phyloP scores from a whole-genome alignment of 2,797 vertebrate species.

The Amblyopsis hoosieri region DNA sequence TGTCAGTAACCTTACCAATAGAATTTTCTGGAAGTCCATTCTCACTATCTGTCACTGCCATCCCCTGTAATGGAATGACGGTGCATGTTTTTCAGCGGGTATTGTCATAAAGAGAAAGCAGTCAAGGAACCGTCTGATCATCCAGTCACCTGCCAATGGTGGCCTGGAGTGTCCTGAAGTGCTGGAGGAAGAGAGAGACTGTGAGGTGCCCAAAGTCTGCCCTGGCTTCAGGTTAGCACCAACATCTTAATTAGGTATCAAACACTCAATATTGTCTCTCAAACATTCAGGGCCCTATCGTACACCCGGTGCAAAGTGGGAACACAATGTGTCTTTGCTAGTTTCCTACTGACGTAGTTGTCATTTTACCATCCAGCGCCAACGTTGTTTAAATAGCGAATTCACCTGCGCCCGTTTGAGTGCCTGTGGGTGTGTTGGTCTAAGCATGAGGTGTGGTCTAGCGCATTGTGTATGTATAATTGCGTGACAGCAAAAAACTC shows the following conservation, averaged over 20 bases:
- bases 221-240: conserved; percentile 87
- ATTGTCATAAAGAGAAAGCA: conserved; percentile 79
- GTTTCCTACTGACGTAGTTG: too few relatives aligned
- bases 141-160: conserved; percentile 89
- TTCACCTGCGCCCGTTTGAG: too few relatives aligned
- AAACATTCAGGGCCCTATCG: too few relatives aligned
- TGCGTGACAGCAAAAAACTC: too few relatives aligned
- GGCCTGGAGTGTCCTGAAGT: conserved; percentile 90
- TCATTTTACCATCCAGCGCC: too few relatives aligned
- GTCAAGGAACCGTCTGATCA: conserved; percentile 85
- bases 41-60: conserved; percentile 18
- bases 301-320: too few relatives aligned
- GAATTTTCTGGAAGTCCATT: not conserved
- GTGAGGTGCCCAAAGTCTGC: conserved; percentile 80
- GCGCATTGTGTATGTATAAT: too few relatives aligned
- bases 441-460: too few relatives aligned
- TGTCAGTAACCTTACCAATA: conserved; percentile 28
- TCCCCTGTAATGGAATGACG: conserved; percentile 14
- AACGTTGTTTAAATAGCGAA: too few relatives aligned
- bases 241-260: not conserved
- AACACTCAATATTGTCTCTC: too few relatives aligned
- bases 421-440: too few relatives aligned
- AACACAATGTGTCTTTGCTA: too few relatives aligned
- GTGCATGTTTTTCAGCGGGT: conserved; percentile 56
- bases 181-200: conserved; percentile 90